These are phyloP conservation scores for Meliscaeva auricollis DNA, from an alignment of 2,888 invertebrate species.

Conservation along the genomic window DNA sequence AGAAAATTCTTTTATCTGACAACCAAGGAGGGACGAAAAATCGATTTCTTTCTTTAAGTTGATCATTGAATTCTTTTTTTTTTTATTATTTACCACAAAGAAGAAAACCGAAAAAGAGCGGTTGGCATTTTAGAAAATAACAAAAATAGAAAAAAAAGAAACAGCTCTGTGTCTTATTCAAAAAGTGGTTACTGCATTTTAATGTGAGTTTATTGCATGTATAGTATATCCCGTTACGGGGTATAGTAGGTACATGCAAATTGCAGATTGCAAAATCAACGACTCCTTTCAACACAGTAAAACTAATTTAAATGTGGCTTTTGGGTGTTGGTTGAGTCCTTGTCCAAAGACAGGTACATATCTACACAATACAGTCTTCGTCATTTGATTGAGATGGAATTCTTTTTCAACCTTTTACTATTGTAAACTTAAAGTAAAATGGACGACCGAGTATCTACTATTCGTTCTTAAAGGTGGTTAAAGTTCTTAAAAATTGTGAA, in stretches of 20 bases:
- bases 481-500: too few species aligned
- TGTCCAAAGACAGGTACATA: slow-evolving; percentile 5
- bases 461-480: too few species aligned
- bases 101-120: neutral
- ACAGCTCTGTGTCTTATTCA: neutral
- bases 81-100: neutral
- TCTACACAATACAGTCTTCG: neutral
- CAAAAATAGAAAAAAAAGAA: neutral
- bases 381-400: neutral
- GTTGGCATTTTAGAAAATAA: neutral
- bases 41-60: slow-evolving; percentile 18
- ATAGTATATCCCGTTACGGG: slow-evolving; percentile 21
- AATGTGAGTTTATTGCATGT: slow-evolving; percentile 31
- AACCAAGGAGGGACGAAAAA: neutral
- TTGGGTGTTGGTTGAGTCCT: slow-evolving; percentile 19
- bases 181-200: slow-evolving; percentile 7
- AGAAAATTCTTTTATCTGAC: neutral
- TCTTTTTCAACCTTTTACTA: too few species aligned
- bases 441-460: too few species aligned
- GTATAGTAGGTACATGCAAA: slow-evolving; percentile 2
- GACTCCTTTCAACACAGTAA: slow-evolving; percentile 10
- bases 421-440: too few species aligned
- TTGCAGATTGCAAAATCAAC: slow-evolving; percentile 37
- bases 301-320: slow-evolving; percentile 32
- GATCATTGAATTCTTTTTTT: too few species aligned